These are phyloP conservation scores for Toxostoma redivivum DNA, from an alignment of 2,113 vertebrate species.

Conservation along the genomic window DNA sequence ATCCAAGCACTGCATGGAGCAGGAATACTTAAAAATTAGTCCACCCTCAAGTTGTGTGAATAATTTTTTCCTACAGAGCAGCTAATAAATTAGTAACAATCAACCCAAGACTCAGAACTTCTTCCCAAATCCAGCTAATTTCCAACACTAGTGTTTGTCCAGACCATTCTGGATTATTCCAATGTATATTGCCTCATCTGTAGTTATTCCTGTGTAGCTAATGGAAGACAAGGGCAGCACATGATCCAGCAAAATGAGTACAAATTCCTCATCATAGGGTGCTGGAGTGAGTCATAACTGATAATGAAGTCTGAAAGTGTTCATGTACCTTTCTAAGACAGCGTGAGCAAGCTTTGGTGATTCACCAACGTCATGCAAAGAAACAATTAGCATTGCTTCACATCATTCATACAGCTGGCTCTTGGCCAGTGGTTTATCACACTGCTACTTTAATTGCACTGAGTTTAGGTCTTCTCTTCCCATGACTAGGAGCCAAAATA, in stretches of 20 bases:
- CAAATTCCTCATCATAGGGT: background rate
- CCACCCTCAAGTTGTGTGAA: background rate
- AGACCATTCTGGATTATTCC: background rate
- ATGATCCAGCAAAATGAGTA: background rate
- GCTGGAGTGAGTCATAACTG: background rate
- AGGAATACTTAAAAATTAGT: background rate
- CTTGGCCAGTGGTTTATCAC: background rate
- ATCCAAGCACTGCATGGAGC: background rate
- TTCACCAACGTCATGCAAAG: background rate
- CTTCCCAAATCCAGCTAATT: background rate
- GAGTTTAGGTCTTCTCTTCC: background rate
- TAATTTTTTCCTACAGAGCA: background rate
- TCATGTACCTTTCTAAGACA: background rate
- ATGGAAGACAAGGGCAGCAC: background rate
- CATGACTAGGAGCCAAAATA: background rate
- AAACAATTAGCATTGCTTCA: slow-evolving; percentile 23
- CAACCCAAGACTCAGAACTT: background rate
- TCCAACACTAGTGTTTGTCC: background rate
- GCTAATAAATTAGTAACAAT: background rate
- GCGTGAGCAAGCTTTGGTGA: background rate
- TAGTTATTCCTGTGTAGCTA: background rate
- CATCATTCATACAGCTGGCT: background rate
- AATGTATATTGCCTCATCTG: background rate
- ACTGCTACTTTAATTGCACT: background rate
- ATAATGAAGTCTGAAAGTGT: background rate